Evolutionary conservation across 37 sponge, comb jelly and placozoan species (phyloP), one percentile per base, ranked within the genome.

Genomic region (Diacarnus erythraeanus): DNA sequence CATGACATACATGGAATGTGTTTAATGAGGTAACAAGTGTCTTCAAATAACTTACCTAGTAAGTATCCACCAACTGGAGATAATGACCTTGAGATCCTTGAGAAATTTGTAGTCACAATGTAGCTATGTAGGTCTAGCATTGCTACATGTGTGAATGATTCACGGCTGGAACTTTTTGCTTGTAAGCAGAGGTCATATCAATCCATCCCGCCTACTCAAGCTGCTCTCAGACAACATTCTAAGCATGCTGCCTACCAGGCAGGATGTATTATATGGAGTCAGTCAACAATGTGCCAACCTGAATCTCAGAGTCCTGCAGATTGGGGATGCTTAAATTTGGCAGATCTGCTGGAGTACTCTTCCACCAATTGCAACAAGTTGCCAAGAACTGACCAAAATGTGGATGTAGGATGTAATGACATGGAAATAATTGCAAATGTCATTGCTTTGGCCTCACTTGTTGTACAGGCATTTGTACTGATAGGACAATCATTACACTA

Each of bases 171-270:
- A 54, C 17, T 54, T 17, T 54, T 54, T 54, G 56, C 56, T 54
- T 54, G 56, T 17, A 54, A 54, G 56, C 56, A 54, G 17, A 54
- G 17, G 56, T 54, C 56, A 54, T 54, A 54, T 17, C 17, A 54
- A 54, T 54, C 56, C 56, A 54, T 54, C 56, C 56, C 56, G 17
- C 10, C 56, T 54, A 20, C 10, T 17, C 56, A 17, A 54, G 56
- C 17, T 54, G 10, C 56, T 17, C 56, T 54, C 56, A 10, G n/a
- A n/a, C n/a, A n/a, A n/a, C 17, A 54, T 54, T 17, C 56, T 54
- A 54, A 54, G 56, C 56, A 54, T 54, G 56, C 56, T 54, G 56
- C 56, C 56, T 54, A 54, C 56, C 56, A 54, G 56, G 56, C 56
- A 3, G 26, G 60, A 27, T 59, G 18, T 4, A 59, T 4, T 27